These are phyloP conservation scores for Catostomus latipinnis DNA, from an alignment of 2,797 vertebrate species.

Conservation along the genomic window DNA sequence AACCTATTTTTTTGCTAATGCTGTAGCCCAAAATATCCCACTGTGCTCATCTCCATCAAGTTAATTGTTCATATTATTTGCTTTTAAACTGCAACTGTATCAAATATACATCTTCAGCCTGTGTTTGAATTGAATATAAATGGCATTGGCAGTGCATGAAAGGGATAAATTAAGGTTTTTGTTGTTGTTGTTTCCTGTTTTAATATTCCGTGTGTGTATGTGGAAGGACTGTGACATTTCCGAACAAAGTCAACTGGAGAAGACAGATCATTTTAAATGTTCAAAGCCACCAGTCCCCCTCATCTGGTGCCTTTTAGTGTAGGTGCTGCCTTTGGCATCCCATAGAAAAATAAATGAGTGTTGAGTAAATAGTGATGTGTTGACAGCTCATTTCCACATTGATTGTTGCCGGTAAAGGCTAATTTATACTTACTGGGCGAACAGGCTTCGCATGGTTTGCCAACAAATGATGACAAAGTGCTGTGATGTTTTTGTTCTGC, in stretches of 20 bases:
- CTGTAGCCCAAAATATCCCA: constrained; percentile 8
- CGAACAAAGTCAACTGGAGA: constrained; percentile 38
- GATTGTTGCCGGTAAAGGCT: constrained; percentile 73
- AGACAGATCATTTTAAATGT: constrained; percentile 53
- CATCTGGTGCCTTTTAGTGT: constrained; percentile 67
- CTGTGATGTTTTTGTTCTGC: no score
- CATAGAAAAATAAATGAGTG: constrained; percentile 79
- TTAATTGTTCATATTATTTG: constrained; percentile 41
- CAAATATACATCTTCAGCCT: background rate
- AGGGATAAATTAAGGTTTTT: constrained; percentile 47
- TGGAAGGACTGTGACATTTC: constrained; percentile 42
- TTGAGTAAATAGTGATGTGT: constrained; percentile 80
- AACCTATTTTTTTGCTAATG: background rate
- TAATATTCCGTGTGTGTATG: constrained; percentile 37
- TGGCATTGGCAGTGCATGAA: constrained; percentile 26
- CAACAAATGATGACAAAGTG: no score
- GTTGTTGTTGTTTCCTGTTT: constrained; percentile 44
- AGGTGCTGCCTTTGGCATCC: constrained; percentile 67
- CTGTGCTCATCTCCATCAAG: background rate
- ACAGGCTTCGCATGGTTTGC: no score
- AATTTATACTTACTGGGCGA: no score
- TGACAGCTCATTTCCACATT: constrained; percentile 85
- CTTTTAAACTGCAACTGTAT: constrained; percentile 8
- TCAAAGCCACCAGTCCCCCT: constrained; percentile 59
- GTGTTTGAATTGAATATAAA: constrained; percentile 31